Conservation (phyloP, 2,113 vertebrate species). For the Fulmarus glacialis region DNA sequence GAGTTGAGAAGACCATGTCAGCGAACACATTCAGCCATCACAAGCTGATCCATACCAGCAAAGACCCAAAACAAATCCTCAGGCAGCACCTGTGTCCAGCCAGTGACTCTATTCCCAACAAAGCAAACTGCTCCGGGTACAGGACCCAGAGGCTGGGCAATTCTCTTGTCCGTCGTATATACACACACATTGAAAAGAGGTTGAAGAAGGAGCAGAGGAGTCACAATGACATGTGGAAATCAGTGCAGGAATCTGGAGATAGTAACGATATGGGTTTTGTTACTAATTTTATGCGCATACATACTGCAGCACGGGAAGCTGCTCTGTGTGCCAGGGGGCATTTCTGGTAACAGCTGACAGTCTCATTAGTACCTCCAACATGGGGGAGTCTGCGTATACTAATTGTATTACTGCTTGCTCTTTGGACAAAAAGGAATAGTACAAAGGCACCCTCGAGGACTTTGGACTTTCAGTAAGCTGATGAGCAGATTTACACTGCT, state of each 20-base stretch:
- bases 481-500: background rate
- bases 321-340: background rate
- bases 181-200: background rate
- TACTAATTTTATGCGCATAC: background rate
- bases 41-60: background rate
- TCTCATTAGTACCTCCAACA: background rate
- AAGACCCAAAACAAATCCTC: background rate
- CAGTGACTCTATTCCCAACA: background rate
- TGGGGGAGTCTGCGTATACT: accelerated
- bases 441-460: background rate
- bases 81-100: background rate
- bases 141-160: background rate
- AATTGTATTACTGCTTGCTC: background rate
- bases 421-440: background rate
- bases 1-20: background rate
- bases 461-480: background rate
- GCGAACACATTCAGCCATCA: background rate
- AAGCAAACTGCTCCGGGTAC: background rate
- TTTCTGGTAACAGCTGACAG: background rate
- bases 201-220: background rate
- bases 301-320: background rate
- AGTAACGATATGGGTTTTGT: accelerated
- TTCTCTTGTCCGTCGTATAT: background rate
- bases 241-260: background rate
- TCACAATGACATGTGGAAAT: background rate